Evolutionary conservation across 2,797 vertebrate species (phyloP).

Genomic region (Mormyrops boulengeri): DNA sequence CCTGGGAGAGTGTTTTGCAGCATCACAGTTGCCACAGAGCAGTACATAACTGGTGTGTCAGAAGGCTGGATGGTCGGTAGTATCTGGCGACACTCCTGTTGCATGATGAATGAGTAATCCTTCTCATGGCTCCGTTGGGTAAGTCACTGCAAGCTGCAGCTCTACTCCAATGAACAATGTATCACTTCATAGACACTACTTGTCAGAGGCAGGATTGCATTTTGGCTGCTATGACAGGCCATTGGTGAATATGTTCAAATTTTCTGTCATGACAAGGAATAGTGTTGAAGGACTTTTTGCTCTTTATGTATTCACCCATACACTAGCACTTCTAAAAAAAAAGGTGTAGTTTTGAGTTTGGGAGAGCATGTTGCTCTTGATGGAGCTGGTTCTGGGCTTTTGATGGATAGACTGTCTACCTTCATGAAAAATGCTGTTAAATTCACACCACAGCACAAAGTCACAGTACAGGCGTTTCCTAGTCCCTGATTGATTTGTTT

Average conservation of each 20-base stretch:
- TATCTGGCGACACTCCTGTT: neutral
- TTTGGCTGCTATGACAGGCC: neutral
- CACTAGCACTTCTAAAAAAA: neutral
- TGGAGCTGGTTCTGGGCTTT: neutral
- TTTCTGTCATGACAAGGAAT: neutral
- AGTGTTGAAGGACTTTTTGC: neutral
- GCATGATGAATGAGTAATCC: neutral
- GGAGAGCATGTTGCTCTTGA: neutral
- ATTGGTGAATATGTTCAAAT: neutral
- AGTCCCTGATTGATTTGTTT: neutral
- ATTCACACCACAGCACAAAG: neutral
- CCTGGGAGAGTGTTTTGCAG: neutral
- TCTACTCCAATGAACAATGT: neutral
- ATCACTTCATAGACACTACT: neutral
- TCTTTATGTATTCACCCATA: neutral
- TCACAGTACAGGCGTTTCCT: neutral
- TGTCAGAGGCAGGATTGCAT: neutral
- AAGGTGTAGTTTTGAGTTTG: neutral
- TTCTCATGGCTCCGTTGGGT: neutral
- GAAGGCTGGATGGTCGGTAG: neutral
- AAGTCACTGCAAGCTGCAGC: neutral
- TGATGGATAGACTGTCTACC: neutral
- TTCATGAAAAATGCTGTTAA: neutral
- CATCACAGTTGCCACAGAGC: neutral
- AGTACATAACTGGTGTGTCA: neutral